phyloP scores from a whole-genome alignment of 1,140 invertebrate genomes.

The Agraylea sexmaculata region DNA sequence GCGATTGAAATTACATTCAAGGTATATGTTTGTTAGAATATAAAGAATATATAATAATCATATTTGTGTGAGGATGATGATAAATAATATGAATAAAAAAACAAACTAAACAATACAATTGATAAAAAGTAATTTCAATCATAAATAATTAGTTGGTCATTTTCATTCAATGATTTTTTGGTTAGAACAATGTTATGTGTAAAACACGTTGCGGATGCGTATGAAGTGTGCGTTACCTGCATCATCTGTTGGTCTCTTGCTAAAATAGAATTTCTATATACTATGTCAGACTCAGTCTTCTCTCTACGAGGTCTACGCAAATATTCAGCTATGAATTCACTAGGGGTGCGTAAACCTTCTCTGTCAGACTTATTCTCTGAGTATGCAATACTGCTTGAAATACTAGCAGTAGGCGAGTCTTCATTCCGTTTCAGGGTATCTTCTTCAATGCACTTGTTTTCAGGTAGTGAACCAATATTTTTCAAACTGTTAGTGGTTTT shows the following conservation, averaged over 20 bases:
- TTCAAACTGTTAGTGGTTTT: slow-evolving; percentile 34
- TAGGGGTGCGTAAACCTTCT: slow-evolving; percentile 16
- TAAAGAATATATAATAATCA: too few relatives aligned
- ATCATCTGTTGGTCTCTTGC: slow-evolving; percentile 46
- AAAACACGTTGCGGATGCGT: too few relatives aligned
- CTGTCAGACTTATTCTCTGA: slow-evolving; percentile 22
- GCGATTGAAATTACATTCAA: too few relatives aligned
- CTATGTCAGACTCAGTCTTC: slow-evolving; percentile 77
- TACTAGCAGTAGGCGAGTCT: slow-evolving; percentile 31
- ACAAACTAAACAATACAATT: too few relatives aligned
- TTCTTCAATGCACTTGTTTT: slow-evolving; percentile 30
- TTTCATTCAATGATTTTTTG: too few relatives aligned
- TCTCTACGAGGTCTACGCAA: slow-evolving; percentile 56
- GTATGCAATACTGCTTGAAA: slow-evolving; percentile 26
- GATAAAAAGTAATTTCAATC: too few relatives aligned
- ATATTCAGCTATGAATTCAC: slow-evolving; percentile 27
- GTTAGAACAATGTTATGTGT: too few relatives aligned
- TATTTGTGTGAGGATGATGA: too few relatives aligned
- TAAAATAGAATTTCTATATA: slow-evolving; percentile 58
- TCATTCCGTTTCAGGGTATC: slow-evolving; percentile 28
- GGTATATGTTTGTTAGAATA: too few relatives aligned
- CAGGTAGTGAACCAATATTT: slow-evolving; percentile 31
- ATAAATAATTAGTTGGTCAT: too few relatives aligned
- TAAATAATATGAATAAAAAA: too few relatives aligned
- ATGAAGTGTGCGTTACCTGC: slow-evolving; percentile 71